Conservation (phyloP, 2,797 vertebrate genomes). For the Coilia nasus region DNA sequence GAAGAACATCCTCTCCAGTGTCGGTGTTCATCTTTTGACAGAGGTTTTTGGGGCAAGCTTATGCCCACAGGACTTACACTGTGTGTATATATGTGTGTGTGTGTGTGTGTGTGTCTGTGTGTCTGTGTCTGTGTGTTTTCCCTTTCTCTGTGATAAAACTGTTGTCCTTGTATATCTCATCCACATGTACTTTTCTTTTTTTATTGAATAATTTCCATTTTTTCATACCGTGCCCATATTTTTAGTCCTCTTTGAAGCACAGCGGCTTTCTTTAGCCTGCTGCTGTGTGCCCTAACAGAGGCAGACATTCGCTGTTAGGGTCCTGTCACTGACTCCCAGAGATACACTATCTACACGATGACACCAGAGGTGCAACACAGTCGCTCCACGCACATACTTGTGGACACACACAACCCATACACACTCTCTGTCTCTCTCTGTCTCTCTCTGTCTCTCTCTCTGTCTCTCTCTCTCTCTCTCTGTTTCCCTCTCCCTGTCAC, state of each 20-base stretch:
- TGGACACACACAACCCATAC: not conserved
- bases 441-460: no score
- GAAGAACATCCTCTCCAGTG: not conserved
- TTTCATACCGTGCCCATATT: not conserved
- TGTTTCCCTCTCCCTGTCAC: no score
- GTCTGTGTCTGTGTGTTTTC: not conserved
- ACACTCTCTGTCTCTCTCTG: no score
- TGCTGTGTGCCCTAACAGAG: not conserved
- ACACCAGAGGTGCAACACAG: not conserved
- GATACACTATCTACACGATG: not conserved
- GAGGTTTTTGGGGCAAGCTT: conserved; percentile 15
- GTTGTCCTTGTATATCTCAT: not conserved
- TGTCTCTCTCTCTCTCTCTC: no score
- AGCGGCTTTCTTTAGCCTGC: not conserved
- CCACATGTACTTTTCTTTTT: not conserved
- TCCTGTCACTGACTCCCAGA: not conserved
- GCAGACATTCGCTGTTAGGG: not conserved
- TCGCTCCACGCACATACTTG: not conserved
- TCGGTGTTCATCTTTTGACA: conserved; percentile 1
- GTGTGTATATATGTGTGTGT: conserved; percentile 10
- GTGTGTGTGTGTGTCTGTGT: not conserved
- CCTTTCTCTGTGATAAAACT: not conserved
- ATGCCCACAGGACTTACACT: conserved; percentile 13
- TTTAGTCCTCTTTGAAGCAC: conserved; percentile 12
- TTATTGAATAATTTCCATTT: not conserved